Base-by-base conservation (phyloP, 1,140 invertebrate species). In the Nasonia vitripennis region DNA sequence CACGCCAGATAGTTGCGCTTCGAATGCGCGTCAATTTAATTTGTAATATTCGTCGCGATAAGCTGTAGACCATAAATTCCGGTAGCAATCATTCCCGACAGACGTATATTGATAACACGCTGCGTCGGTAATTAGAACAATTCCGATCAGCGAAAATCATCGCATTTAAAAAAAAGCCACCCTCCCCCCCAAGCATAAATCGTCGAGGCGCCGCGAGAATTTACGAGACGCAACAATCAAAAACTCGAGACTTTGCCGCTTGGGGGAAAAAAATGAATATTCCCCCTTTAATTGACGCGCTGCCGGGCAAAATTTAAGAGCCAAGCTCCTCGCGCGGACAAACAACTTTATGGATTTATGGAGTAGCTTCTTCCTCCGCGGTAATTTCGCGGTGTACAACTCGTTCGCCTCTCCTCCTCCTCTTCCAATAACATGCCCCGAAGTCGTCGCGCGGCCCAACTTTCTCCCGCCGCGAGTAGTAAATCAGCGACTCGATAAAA, bases 401-500 rank as follows among this genome's bases (percentile, higher is more conserved):
- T 17, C 48, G 45, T 17, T 34, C 45, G 1, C 74, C 37, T 20
- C 10, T 31, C 74, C 20, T 31, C 37, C 23, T 2, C 23, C 31
- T 9, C 45, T 1, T 11, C 45, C 78, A 79, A 79, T 68, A 79
- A 67, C 78, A 45, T 31, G 79, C 79, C 45, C 79, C 45, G 41
- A 78, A 67, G 37, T 78, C 31, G 41, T 10, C n/a, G 74, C n/a
- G 1, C 20, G 41, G 51, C 17, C 14, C 10, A 81, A 81, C 37
- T 81, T 81, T 81, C 68, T 67, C 41, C 45, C 27, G 27, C 37
- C 1, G 68, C 68, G 31, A 34, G 67, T 37, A 71, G 86, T 90
- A 89, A 89, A 90, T 90, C 86, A 87, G 31, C 51, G 73, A 77
- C 83, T 89, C 87, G 85, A 90, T 90, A 89, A 89, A 90, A 84